Base-by-base conservation (phyloP, 2,888 invertebrate genomes). In the Bellardia pandia region DNA sequence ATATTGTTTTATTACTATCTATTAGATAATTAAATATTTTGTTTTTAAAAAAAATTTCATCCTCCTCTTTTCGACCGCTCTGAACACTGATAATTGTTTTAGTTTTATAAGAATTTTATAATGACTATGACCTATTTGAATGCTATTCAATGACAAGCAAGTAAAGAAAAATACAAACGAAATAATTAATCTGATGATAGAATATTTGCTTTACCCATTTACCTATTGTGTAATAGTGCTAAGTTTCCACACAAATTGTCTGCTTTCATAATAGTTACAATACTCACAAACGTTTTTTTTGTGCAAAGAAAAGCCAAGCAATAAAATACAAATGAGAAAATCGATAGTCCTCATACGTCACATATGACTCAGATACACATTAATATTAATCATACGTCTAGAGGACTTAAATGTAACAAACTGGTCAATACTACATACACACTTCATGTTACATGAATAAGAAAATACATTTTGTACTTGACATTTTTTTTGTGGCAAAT, bases 311-410 rank as follows among this genome's bases (percentile, higher is more conserved):
- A 23, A 23, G 23, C 23, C 0, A 23, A 23, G 23, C 23, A 40
- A n/a, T 2, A n/a, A n/a, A 16, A 3, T n/a, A 40, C 7, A 40
- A 30, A 64, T 8, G n/a, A 64, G 64, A 62, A 62, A 76, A 64
- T 76, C 64, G 33, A 64, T 51, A 53, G 9, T 37, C 8, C 42
- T 56, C 7, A 45, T 45, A 77, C 66, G 56, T 68, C 77, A 42
- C 14, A 66, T 42, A n/a, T 42, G 56, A 42, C n/a, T 66, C 2
- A n/a, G 23, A 68, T 13, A 56, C 16, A 56, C 56, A n/a, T 62
- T 62, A 75, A 13, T 56, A 66, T 66, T 76, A 53, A 76, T 30
- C 33, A 66, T 56, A 66, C 56, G 53, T 77, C 42, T 56, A 68
- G 66, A 42, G 45, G 42, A 56, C 68, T 66, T 66, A 11, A 62